These are phyloP conservation scores for Ochropleura plecta DNA, from an alignment of 2,888 invertebrate species.

Conservation along the genomic window DNA sequence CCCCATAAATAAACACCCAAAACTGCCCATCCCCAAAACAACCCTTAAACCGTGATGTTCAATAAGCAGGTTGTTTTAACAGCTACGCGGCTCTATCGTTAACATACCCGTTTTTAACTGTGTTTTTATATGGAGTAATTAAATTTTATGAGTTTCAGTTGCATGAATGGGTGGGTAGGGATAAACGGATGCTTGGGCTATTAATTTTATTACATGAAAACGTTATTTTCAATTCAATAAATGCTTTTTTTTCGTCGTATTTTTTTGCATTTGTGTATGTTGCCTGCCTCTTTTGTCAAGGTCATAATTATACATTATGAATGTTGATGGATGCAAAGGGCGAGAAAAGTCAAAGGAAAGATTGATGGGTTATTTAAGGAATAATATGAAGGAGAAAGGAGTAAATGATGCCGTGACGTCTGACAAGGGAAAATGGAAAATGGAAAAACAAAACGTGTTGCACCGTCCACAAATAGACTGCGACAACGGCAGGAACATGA, in stretches of 20 bases:
- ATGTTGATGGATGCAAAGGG: no score
- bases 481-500: no score
- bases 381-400: no score
- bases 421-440: no score
- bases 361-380: no score
- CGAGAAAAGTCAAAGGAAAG: no score
- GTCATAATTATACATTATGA: background rate
- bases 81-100: constrained; percentile 27
- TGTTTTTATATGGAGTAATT: constrained; percentile 64
- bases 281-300: background rate
- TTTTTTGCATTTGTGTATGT: constrained; percentile 1
- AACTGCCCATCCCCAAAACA: constrained; percentile 8
- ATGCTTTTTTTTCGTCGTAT: constrained; percentile 18
- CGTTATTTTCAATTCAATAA: constrained; percentile 53
- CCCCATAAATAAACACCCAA: background rate
- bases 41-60: constrained; percentile 12
- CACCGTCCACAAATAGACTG: no score
- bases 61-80: constrained; percentile 47
- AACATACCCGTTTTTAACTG: constrained; percentile 51
- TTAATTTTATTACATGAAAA: constrained; percentile 61
- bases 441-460: no score
- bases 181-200: constrained; percentile 46
- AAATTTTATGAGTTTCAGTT: constrained; percentile 59
- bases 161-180: constrained; percentile 47
- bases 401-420: no score